These are phyloP conservation scores for Furnarius figulus DNA, from an alignment of 2,113 vertebrate species.

Conservation along the genomic window DNA sequence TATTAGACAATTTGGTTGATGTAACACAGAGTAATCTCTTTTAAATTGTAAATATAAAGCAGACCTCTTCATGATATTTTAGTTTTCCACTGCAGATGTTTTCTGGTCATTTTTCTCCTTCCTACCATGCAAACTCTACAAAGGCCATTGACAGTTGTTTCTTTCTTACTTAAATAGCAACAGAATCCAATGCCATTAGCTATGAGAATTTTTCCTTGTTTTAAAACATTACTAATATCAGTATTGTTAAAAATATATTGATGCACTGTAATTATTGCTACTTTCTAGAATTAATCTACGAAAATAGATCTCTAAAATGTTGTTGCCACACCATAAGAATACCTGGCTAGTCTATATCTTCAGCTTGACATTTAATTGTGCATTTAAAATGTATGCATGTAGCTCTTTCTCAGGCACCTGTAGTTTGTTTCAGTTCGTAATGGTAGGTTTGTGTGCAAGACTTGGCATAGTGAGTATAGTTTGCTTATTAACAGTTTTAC, in stretches of 20 bases:
- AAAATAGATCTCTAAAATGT: neutral
- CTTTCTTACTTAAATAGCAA: neutral
- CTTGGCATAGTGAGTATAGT: neutral
- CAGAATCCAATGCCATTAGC: neutral
- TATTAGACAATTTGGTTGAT: neutral
- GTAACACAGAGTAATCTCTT: neutral
- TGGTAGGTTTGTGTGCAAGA: neutral
- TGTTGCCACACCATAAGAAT: neutral
- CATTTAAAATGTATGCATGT: neutral
- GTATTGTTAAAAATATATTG: neutral
- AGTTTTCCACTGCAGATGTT: neutral
- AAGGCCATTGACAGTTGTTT: neutral
- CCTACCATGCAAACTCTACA: neutral
- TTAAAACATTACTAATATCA: neutral
- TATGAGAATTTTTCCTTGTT: neutral
- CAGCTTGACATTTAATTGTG: neutral
- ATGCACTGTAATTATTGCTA: neutral
- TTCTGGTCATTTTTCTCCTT: neutral
- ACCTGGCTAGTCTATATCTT: neutral
- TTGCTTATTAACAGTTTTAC: neutral
- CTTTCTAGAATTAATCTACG: neutral
- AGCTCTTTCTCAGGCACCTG: neutral
- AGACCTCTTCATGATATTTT: neutral
- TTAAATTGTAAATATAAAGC: neutral
- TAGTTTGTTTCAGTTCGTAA: neutral